Conservation (phyloP, 2,888 invertebrate species). For the Argyresthia goedartella region DNA sequence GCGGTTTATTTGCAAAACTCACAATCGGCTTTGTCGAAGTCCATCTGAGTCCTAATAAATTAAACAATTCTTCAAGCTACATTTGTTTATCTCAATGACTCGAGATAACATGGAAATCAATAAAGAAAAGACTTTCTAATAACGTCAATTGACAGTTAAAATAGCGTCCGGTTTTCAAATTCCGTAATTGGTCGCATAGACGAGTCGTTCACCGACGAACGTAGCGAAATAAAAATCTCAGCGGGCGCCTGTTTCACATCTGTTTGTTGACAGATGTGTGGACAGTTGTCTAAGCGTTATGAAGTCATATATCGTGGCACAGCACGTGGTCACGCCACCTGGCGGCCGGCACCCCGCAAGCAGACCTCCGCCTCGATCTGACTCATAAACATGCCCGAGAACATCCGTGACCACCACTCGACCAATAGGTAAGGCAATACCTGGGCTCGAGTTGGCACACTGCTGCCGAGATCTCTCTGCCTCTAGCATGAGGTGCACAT, state of each 20-base stretch:
- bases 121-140: slow-evolving; percentile 24
- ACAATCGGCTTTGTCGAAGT: slow-evolving; percentile 53
- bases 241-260: slow-evolving; percentile 34
- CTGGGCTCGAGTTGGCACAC: too few relatives aligned
- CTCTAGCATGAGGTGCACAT: too few relatives aligned
- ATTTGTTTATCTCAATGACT: slow-evolving; percentile 8
- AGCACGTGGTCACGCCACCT: slow-evolving; percentile 26
- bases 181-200: slow-evolving; percentile 32
- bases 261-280: slow-evolving; percentile 35
- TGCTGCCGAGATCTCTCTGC: too few relatives aligned
- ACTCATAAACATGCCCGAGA: slow-evolving; percentile 6
- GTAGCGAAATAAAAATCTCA: slow-evolving; percentile 44
- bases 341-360: slow-evolving; percentile 40
- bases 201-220: slow-evolving; percentile 27
- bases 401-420: background rate
- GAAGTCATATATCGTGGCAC: slow-evolving; percentile 28
- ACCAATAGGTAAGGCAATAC: too few relatives aligned
- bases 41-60: slow-evolving; percentile 33
- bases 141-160: slow-evolving; percentile 40
- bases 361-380: slow-evolving; percentile 24
- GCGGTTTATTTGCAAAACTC: slow-evolving; percentile 57
- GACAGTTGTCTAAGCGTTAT: slow-evolving; percentile 29
- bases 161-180: slow-evolving; percentile 31
- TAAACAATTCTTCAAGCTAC: slow-evolving; percentile 45
- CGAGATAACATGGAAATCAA: slow-evolving; percentile 6